These are phyloP conservation scores for Drosophila neonasuta DNA, from an alignment of 2,888 invertebrate species.

Conservation along the genomic window DNA sequence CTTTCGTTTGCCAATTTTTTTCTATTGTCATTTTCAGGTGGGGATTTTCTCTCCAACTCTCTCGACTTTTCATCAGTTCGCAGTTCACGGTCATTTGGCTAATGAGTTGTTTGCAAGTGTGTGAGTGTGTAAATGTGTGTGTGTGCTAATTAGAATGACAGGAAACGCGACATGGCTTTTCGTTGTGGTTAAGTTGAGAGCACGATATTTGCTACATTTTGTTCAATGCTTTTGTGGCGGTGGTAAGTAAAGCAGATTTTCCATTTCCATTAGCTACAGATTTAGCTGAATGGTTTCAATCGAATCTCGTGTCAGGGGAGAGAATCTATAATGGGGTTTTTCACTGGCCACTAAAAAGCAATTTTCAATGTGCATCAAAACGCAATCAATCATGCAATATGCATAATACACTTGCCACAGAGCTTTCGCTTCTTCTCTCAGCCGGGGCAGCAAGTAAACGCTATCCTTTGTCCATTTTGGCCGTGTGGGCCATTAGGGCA, in stretches of 20 bases:
- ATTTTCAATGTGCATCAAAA: conserved; percentile 61
- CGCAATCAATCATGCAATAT: conserved; percentile 67
- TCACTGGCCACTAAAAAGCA: conserved; percentile 35
- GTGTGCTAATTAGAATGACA: conserved; percentile 23
- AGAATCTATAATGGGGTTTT: background rate
- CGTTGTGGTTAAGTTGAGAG: conserved; percentile 12
- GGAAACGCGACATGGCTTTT: conserved; percentile 14
- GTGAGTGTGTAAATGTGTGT: background rate
- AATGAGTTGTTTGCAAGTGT: conserved; percentile 33
- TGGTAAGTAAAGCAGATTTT: conserved; percentile 1
- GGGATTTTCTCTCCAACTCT: background rate
- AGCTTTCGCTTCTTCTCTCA: conserved; percentile 1
- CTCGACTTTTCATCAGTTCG: background rate
- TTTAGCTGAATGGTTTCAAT: conserved; percentile 2
- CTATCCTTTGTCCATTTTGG: conserved; percentile 19
- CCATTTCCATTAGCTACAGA: conserved; percentile 4
- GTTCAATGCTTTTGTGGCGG: background rate
- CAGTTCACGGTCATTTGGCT: conserved; percentile 29
- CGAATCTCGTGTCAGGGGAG: background rate
- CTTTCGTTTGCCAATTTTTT: conserved; percentile 1
- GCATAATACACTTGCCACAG: conserved; percentile 30
- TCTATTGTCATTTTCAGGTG: conserved; percentile 5
- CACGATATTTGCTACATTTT: conserved; percentile 4
- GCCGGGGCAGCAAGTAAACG: conserved; percentile 1
- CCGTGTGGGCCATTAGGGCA: conserved; percentile 23